Base-by-base conservation (phyloP, 92 coral and sea anemone species). In the Siderastrea radians region DNA sequence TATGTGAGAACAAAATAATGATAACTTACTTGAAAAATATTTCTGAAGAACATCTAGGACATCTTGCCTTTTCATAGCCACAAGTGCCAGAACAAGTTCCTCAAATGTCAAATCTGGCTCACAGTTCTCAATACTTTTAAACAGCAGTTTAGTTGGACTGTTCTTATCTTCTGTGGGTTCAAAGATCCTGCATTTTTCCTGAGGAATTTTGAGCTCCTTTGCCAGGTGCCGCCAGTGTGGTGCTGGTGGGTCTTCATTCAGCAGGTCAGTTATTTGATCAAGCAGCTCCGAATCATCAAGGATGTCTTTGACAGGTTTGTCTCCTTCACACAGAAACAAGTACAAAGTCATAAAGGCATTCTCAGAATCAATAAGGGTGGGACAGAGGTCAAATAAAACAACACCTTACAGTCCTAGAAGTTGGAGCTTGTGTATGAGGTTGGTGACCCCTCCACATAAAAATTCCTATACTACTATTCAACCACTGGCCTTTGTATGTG, bases 1-100 rank as follows among this genome's bases (percentile, higher is more conserved):
- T 44, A 71, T 15, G 16, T 3, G 47, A 44, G 51, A 65, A 9
- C 70, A 68, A 74, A 15, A 50, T 12, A 15, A 13, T 45, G 6
- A 15, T 1, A 81, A 72, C 80, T 84, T 50, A 84, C 87, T 73
- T 48, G 63, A 84, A 84, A 84, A 84, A 73, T 84, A 73, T 50
- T 73, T 84, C 43, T 72, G 80, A 50, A 95, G 86, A 55, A 94
- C 91, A 57, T 91, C 95, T 17, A 95, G 79, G 12, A 93, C 93
- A 86, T 95, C 98, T 58, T 95, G 96, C 76, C 98, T 86, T 60
- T 93, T 95, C 98, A 95, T 93, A n/a, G 98, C 98, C 6, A 95
- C 98, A 16, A 95, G 89, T 14, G 98, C 98, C 53, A 95, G 86
- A 19, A 95, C 94, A 8, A 95, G 92, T 68, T 95, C 98, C 86